phyloP scores from a whole-genome alignment of 2,888 invertebrate species.

The Amphimallon solstitiale region DNA sequence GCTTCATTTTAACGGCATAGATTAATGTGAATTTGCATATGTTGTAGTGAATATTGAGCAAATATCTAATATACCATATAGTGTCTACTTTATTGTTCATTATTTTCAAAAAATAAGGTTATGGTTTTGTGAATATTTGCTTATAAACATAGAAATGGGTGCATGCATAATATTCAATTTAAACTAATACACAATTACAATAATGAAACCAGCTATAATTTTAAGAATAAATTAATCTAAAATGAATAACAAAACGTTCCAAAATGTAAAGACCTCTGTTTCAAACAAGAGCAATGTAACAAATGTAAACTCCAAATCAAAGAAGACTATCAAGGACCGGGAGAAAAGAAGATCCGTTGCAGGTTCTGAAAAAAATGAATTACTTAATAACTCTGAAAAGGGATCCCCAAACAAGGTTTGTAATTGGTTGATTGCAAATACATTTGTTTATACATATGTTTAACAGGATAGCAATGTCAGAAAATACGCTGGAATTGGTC shows the following conservation, averaged over 20 bases:
- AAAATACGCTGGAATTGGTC: conserved; percentile 58
- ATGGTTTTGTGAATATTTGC: too few relatives aligned
- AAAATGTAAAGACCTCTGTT: conserved; percentile 32
- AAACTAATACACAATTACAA: too few relatives aligned
- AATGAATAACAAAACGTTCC: conserved; percentile 21
- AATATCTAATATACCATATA: too few relatives aligned
- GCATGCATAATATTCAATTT: too few relatives aligned
- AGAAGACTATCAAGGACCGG: conserved; percentile 53
- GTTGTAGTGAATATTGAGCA: too few relatives aligned
- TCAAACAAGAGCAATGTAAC: conserved; percentile 26
- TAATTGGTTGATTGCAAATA: background rate
- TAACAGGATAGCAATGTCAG: conserved; percentile 53
- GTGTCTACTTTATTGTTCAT: too few relatives aligned
- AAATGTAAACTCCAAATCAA: conserved; percentile 50
- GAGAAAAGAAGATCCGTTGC: conserved; percentile 54
- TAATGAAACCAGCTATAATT: too few relatives aligned
- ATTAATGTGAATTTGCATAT: too few relatives aligned
- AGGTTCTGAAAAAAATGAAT: conserved; percentile 43
- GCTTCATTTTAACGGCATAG: too few relatives aligned
- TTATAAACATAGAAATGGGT: too few relatives aligned
- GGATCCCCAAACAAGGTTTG: conserved; percentile 55
- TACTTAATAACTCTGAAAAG: conserved; percentile 50
- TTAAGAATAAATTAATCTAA: too few relatives aligned
- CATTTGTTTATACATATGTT: conserved; percentile 26
- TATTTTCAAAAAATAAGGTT: too few relatives aligned